Evolutionary conservation across 1,140 invertebrate species (phyloP).

Genomic region (Pemphigus obesinymphae): DNA sequence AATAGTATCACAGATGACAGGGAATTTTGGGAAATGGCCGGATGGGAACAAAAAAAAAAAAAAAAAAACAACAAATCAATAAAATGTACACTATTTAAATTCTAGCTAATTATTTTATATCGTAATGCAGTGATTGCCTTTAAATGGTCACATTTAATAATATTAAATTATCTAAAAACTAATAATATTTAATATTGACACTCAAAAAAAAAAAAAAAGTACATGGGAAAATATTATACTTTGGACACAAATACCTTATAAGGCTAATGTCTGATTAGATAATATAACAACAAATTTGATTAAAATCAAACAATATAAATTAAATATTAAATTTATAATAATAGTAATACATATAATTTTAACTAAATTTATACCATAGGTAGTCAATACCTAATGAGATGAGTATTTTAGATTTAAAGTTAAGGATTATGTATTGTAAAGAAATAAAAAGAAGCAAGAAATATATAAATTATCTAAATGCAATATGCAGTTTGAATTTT

Average conservation of each 20-base stretch:
- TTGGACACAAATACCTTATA: conserved; percentile 26
- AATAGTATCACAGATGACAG: conserved; percentile 31
- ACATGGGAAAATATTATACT: no score
- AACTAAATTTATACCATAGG: conserved; percentile 21
- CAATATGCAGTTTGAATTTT: not conserved
- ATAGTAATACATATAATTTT: conserved; percentile 31
- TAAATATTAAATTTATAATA: conserved; percentile 25
- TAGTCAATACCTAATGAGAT: conserved; percentile 25
- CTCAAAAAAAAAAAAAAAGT: not conserved
- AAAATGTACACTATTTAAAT: not conserved
- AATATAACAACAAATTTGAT: conserved; percentile 24
- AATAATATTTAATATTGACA: conserved; percentile 8
- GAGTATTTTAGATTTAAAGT: not conserved
- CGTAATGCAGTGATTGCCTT: conserved; percentile 6
- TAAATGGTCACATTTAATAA: conserved; percentile 12
- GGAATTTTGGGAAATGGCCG: conserved; percentile 12
- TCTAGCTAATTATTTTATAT: conserved; percentile 25
- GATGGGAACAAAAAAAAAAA: not conserved
- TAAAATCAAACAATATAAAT: conserved; percentile 21
- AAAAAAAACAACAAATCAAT: no score
- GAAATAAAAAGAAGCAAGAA: conserved; percentile 13
- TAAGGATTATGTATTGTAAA: conserved; percentile 21
- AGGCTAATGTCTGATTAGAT: not conserved
- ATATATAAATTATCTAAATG: conserved; percentile 12
- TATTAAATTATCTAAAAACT: conserved; percentile 6